Percentiles rank a stretch among this genome's conserved stretches.
Evolutionary conservation across 2,113 vertebrate species (phyloP).

Genomic region (Eurypyga helias): DNA sequence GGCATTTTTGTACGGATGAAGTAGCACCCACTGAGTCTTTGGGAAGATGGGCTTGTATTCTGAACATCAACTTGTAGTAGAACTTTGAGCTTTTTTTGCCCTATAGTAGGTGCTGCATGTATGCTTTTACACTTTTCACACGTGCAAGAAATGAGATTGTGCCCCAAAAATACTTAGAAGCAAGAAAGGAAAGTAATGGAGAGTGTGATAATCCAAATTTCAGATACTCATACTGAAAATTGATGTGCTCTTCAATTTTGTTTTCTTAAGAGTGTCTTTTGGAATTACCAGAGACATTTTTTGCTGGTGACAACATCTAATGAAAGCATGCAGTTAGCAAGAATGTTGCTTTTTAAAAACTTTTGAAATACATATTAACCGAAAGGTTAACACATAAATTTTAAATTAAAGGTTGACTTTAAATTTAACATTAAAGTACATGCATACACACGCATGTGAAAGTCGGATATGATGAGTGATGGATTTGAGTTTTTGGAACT

Average conservation of each 20-base stretch:
- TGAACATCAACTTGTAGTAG: not conserved
- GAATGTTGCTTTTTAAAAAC: not conserved
- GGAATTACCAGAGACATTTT: not conserved
- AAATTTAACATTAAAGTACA: not conserved
- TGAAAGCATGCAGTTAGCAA: not conserved
- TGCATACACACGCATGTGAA: not conserved
- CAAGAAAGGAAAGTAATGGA: not conserved
- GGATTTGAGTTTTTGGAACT: not conserved
- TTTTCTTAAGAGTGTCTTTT: not conserved
- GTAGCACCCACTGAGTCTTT: not conserved
- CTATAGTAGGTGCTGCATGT: not conserved
- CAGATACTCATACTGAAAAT: not conserved
- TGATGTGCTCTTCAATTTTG: not conserved
- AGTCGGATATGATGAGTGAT: not conserved
- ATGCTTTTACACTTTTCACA: not conserved
- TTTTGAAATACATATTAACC: not conserved
- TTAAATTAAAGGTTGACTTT: not conserved
- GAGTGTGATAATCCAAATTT: not conserved
- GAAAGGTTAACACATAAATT: not conserved
- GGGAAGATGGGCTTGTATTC: not conserved
- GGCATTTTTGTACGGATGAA: not conserved
- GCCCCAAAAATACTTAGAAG: not conserved
- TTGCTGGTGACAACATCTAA: not conserved
- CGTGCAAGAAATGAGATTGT: not conserved
- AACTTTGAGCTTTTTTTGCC: not conserved